Base-by-base conservation (phyloP, 2,797 vertebrate species). In the Hoplostethus atlanticus region DNA sequence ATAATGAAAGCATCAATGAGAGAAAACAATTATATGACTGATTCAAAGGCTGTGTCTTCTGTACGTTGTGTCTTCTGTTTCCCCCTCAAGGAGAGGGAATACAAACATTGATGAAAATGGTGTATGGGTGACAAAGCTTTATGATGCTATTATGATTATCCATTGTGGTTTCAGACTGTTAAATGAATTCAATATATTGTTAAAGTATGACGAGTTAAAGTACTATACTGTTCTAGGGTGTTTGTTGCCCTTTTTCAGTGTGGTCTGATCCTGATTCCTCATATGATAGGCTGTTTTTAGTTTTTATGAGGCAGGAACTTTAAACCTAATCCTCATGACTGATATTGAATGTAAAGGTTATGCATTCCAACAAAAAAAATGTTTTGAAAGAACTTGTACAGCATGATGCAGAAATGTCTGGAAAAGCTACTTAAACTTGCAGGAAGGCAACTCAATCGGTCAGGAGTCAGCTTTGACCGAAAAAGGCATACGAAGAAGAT, bases 331-430 rank as follows among this genome's bases (percentile, higher is more conserved):
- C 55, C 66, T 81, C 53, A 67, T 81, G 73, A 72, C 73, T 87
- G 84, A 88, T 89, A 53, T 77, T 91, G 91, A 93, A 93, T 94
- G 93, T 94, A 92, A 87, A 67, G 64, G 72, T 85, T 85, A 86
- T 87, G 83, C 85, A 82, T 81, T 17, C 40, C 54, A 80, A 73
- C 68, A 59, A 77, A 12, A 61, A 31, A 38, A 64, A 52, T 42
- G 71, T 64, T 85, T 83, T 73, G 25, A 0, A 56, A 65, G 40
- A 53, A 30, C 57, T 87, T 80, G 73, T 80, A 69, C 66, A 46
- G 77, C 58, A 58, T 60, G 78, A 64, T 6, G 17, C 55, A 53
- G 53, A 68, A 75, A 70, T 15, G 31, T 77, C 60, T 58, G 40
- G 25, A 68, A 58, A 70, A 64, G 72, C 73, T 67, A 65, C 38